Base-by-base conservation (phyloP, 2,113 vertebrate species). In the Siphamia tubifer region DNA sequence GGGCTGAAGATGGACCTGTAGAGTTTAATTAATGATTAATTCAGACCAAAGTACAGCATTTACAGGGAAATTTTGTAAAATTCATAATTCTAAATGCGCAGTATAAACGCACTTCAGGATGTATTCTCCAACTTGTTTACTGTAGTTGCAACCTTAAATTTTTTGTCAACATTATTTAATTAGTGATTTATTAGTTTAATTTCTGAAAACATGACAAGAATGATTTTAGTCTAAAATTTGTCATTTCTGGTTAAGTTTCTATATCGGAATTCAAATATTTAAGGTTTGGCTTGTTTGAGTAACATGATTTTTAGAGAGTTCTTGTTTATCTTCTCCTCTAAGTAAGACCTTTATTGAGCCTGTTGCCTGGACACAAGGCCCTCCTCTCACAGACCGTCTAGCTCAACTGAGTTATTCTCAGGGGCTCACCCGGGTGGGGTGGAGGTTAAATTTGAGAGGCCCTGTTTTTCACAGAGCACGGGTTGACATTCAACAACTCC, bases 401-500 rank as follows among this genome's bases (percentile, higher is more conserved):
- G 67, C 70, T 56, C 47, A 56, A 21, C 56, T 6, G 73, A 75
- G 87, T 79, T 88, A 86, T 90, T 88, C 78, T 83, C 47, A 67
- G 73, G 74, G 53, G 48, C 60, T 69, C 28, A 1, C 11, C 17
- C 7, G 71, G 72, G 77, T 44, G 61, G 70, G 74, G 73, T 48
- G 31, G 10, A 48, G 17, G 77, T 57, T 82, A 54, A 77, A 82
- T 76, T 68, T 89, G 74, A 88, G 84, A 64, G 68, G 79, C 51
- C 61, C 34, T 17, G 48, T 71, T 77, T 68, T 77, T 62, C 68
- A 56, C 61, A 31, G 58, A 34, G 40, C 60, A 24, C 52, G 21
- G 63, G 64, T 63, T 86, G 68, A 76, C 79, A 77, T 79, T 83
- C 71, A 75, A 31, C 19, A 40, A 45, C 20, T 53, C 62, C 9